A percentile compares a stretch with the other conserved stretches of the same genome.
Evolutionary conservation across 2,797 vertebrate species (phyloP).

Genomic region (Oreochromis grahami): DNA sequence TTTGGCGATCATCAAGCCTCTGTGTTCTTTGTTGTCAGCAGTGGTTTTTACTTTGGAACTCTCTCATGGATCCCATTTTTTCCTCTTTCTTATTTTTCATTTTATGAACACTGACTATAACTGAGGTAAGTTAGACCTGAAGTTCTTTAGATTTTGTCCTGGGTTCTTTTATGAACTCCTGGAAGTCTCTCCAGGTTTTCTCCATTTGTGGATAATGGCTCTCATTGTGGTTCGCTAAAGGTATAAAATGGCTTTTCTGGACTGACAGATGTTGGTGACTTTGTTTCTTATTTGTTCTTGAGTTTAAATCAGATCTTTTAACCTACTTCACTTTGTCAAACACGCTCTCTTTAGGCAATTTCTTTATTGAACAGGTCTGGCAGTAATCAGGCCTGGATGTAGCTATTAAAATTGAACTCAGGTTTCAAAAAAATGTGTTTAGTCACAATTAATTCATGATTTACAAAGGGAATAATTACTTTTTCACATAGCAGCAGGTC

Average conservation of each 20-base stretch:
- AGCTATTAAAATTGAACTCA: neutral
- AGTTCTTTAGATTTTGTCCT: neutral
- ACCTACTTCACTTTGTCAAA: neutral
- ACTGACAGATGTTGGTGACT: neutral
- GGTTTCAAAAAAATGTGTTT: neutral
- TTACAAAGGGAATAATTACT: neutral
- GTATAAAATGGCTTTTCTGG: neutral
- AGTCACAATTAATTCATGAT: neutral
- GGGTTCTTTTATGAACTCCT: neutral
- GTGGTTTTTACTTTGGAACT: neutral
- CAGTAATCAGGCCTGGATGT: neutral
- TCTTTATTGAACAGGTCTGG: neutral
- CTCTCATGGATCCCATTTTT: neutral
- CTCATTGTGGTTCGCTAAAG: neutral
- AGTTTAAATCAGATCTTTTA: neutral
- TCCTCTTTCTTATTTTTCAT: neutral
- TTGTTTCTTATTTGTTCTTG: neutral
- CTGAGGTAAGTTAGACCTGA: neutral
- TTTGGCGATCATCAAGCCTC: neutral
- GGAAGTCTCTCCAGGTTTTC: neutral
- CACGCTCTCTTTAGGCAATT: neutral
- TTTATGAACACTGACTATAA: neutral
- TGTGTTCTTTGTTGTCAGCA: neutral
- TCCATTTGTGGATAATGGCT: neutral
- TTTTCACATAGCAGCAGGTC: neutral